These are phyloP conservation scores for Brachystomella parvula DNA, from an alignment of 1,140 invertebrate species.

Conservation along the genomic window DNA sequence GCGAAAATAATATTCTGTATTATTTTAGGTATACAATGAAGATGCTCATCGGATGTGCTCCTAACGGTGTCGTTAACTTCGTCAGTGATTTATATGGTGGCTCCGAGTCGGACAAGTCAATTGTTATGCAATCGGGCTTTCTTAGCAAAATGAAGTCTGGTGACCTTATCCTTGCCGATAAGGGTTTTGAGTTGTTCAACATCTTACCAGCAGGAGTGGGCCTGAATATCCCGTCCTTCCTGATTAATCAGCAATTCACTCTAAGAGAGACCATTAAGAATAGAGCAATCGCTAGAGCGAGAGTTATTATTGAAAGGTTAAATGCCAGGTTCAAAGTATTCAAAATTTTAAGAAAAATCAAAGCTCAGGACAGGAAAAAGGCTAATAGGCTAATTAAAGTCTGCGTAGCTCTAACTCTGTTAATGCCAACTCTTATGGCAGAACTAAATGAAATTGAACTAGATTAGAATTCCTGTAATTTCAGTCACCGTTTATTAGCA, in stretches of 20 bases:
- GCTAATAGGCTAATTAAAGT: conserved; percentile 5
- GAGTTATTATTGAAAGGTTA: conserved; percentile 12
- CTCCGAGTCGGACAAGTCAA: neutral
- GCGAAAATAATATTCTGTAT: no score
- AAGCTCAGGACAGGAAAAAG: neutral
- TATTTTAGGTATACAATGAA: neutral
- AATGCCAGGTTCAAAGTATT: conserved; percentile 1
- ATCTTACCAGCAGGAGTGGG: neutral
- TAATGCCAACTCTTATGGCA: neutral
- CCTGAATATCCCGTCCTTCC: conserved; percentile 8
- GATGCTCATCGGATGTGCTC: neutral
- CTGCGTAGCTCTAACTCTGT: neutral
- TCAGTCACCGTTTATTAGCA: neutral
- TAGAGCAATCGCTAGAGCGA: neutral
- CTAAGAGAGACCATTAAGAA: neutral
- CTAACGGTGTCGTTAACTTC: neutral
- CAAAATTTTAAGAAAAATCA: conserved; percentile 8
- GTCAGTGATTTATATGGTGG: neutral
- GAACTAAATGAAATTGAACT: neutral
- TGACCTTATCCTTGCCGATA: neutral
- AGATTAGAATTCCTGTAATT: neutral
- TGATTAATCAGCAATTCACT: neutral
- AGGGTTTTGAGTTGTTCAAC: conserved; percentile 10
- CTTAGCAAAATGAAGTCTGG: neutral
- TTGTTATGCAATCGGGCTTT: neutral